phyloP scores from a whole-genome alignment of 2,113 vertebrate genomes.

The Ifrita kowaldi region DNA sequence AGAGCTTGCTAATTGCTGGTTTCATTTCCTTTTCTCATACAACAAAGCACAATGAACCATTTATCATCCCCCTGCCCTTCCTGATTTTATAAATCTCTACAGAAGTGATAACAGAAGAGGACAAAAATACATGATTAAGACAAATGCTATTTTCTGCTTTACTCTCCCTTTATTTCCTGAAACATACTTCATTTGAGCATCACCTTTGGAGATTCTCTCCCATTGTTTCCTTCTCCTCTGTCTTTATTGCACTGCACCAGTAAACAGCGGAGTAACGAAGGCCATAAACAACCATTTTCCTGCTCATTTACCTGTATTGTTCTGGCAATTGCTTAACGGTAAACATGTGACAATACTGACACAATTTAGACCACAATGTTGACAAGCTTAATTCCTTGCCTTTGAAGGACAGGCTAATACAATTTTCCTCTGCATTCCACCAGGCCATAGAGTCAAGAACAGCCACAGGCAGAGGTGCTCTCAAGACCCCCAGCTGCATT shows the following conservation, averaged over 20 bases:
- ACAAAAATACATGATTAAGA: background rate
- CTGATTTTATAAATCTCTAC: background rate
- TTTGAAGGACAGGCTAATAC: background rate
- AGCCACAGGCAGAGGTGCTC: background rate
- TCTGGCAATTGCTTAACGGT: background rate
- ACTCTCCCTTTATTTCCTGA: background rate
- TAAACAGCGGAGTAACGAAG: background rate
- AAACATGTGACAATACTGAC: background rate
- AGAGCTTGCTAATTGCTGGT: background rate
- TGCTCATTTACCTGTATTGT: background rate
- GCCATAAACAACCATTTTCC: background rate
- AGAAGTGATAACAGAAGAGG: background rate
- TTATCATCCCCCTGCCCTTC: background rate
- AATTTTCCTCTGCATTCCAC: constrained; percentile 7
- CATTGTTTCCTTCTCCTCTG: background rate
- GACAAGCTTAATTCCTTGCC: background rate
- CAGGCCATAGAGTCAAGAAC: background rate
- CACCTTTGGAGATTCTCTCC: background rate
- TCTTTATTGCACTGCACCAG: background rate
- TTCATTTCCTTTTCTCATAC: background rate
- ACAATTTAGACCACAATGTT: background rate
- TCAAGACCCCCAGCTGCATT: background rate
- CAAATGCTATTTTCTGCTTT: background rate
- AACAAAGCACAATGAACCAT: background rate
- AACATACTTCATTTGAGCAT: background rate